A percentile compares a stretch with the other conserved stretches of the same genome.
phyloP scores from a whole-genome alignment of 2,113 vertebrate species.

The Pampusana beccarii region DNA sequence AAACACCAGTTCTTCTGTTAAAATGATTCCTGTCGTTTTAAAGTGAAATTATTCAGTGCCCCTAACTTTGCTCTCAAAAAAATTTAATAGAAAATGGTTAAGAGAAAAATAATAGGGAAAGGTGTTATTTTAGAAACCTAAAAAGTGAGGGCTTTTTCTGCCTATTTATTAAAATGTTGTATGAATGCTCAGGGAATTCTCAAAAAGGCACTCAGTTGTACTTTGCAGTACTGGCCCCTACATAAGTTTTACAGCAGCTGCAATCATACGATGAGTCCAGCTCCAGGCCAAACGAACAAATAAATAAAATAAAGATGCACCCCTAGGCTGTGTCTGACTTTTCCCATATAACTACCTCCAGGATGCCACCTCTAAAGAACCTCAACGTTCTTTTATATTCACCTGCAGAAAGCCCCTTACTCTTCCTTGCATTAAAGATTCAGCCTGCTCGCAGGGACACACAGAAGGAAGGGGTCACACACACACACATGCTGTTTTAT shows the following conservation, averaged over 20 bases:
- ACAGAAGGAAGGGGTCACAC: neutral
- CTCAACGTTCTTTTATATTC: constrained; percentile 35
- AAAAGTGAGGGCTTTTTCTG: constrained; percentile 25
- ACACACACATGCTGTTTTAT: neutral
- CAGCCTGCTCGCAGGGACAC: constrained; percentile 3
- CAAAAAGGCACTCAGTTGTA: neutral
- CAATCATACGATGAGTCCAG: constrained; percentile 23
- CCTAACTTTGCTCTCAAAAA: constrained; percentile 16
- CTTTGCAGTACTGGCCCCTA: neutral
- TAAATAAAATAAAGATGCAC: constrained; percentile 67
- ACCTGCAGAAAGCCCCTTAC: constrained; percentile 45
- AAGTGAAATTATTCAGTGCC: constrained; percentile 28
- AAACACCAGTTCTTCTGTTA: neutral
- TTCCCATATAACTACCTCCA: constrained; percentile 43
- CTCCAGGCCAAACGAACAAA: constrained; percentile 61
- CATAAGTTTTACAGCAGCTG: constrained; percentile 49
- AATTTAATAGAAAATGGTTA: constrained; percentile 34
- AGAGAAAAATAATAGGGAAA: constrained; percentile 13
- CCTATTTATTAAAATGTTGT: constrained; percentile 49
- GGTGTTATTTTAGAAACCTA: constrained; percentile 42
- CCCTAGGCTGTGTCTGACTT: constrained; percentile 65
- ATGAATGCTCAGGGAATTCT: constrained; percentile 9
- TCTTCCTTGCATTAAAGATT: constrained; percentile 58
- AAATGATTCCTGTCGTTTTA: neutral
- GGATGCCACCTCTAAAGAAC: constrained; percentile 55